Evolutionary conservation across 2,113 vertebrate species (phyloP).

Genomic region (Scomber scombrus): DNA sequence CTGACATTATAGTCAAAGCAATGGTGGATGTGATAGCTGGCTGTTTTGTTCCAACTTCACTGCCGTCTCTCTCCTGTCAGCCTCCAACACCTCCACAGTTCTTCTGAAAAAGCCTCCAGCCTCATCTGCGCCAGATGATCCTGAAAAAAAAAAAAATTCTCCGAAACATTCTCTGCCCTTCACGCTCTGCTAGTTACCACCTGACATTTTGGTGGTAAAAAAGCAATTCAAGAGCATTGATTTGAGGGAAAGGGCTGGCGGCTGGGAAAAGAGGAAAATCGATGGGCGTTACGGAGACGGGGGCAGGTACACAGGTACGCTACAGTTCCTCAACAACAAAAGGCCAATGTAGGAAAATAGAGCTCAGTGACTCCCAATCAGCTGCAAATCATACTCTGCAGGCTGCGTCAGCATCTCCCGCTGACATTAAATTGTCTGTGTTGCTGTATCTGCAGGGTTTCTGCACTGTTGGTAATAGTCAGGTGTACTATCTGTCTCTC

Average conservation of each 20-base stretch:
- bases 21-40: neutral
- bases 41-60: constrained; percentile 5
- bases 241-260: constrained; percentile 44
- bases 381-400: constrained; percentile 45
- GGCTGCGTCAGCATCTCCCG: constrained; percentile 40
- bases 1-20: neutral
- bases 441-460: constrained; percentile 51
- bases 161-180: constrained; percentile 45
- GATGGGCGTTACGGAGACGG: constrained; percentile 31
- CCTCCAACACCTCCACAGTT: constrained; percentile 1
- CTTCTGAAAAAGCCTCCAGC: constrained; percentile 10
- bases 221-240: constrained; percentile 66
- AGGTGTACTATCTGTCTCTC: constrained; percentile 16
- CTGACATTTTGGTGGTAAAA: constrained; percentile 64
- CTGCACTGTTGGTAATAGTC: constrained; percentile 35
- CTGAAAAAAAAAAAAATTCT: constrained; percentile 29
- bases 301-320: constrained; percentile 48
- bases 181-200: constrained; percentile 43
- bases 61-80: constrained; percentile 33
- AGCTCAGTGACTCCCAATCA: constrained; percentile 48
- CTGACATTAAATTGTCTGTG: constrained; percentile 56
- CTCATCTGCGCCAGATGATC: constrained; percentile 25
- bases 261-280: constrained; percentile 59
- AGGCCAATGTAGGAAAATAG: constrained; percentile 47
- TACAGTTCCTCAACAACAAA: constrained; percentile 57